Percentiles rank a stretch among this genome's conserved stretches.
These are phyloP conservation scores for Oreonectes daqikongensis DNA, from an alignment of 2,797 vertebrate species.

Conservation along the genomic window DNA sequence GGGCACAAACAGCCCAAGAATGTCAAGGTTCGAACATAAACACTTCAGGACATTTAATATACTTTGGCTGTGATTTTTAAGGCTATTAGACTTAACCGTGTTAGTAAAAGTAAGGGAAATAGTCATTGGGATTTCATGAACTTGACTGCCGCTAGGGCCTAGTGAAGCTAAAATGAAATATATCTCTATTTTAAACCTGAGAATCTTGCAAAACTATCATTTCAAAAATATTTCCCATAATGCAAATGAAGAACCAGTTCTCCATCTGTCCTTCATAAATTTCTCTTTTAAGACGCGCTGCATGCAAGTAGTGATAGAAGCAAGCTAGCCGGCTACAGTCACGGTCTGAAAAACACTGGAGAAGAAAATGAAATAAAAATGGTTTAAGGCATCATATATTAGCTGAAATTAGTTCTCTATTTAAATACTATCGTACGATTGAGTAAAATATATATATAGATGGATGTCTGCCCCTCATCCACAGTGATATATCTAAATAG, in stretches of 20 bases:
- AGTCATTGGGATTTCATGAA: slow-evolving; percentile 10
- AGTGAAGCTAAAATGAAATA: slow-evolving; percentile 14
- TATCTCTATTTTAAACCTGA: slow-evolving; percentile 55
- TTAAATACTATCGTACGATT: slow-evolving; percentile 38
- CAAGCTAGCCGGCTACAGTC: slow-evolving; percentile 49
- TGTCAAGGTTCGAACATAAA: slow-evolving; percentile 1
- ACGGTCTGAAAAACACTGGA: slow-evolving; percentile 61
- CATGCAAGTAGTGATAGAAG: slow-evolving; percentile 15
- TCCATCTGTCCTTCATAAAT: slow-evolving; percentile 57
- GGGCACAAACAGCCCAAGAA: slow-evolving; percentile 8
- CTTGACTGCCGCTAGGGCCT: background rate
- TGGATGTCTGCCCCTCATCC: slow-evolving; percentile 22
- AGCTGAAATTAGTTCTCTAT: slow-evolving; percentile 14
- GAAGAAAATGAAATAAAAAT: slow-evolving; percentile 65
- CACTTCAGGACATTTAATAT: slow-evolving; percentile 11
- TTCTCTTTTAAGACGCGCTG: slow-evolving; percentile 23
- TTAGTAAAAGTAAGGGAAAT: slow-evolving; percentile 19
- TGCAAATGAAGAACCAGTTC: slow-evolving; percentile 58
- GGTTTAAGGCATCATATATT: slow-evolving; percentile 62
- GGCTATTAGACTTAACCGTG: slow-evolving; percentile 11
- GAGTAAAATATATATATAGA: slow-evolving; percentile 40
- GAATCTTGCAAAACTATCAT: slow-evolving; percentile 39
- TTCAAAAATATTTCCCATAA: slow-evolving; percentile 56
- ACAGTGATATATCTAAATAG: slow-evolving; percentile 55
- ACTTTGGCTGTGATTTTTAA: slow-evolving; percentile 6